These are phyloP conservation scores for Ceyx cyanopectus DNA, from an alignment of 2,113 vertebrate species.

Conservation along the genomic window DNA sequence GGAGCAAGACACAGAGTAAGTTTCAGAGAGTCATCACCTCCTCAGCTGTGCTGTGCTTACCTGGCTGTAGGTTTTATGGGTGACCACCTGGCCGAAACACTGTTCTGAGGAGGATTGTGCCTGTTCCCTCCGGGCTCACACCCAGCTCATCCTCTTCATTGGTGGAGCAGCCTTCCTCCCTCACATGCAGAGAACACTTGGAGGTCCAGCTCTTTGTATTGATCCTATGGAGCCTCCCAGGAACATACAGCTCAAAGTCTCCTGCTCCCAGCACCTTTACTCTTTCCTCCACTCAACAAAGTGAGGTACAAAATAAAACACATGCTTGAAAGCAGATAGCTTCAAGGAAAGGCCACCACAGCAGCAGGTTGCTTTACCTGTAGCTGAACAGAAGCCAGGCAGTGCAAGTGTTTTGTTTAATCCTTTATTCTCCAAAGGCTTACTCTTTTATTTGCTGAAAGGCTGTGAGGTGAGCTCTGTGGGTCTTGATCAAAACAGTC, in stretches of 20 bases:
- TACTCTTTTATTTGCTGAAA: not conserved
- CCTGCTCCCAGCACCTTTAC: not conserved
- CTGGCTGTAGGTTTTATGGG: not conserved
- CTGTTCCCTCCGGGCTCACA: not conserved
- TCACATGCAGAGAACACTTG: not conserved
- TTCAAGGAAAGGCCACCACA: not conserved
- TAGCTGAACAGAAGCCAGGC: not conserved
- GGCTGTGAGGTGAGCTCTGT: not conserved
- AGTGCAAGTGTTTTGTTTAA: not conserved
- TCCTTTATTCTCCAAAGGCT: not conserved
- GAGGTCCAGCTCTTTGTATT: not conserved
- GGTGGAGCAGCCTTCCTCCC: not conserved
- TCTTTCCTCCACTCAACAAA: not conserved
- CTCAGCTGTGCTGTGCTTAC: not conserved
- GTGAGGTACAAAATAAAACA: not conserved
- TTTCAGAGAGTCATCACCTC: not conserved
- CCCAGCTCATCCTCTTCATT: not conserved
- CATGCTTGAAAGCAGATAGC: not conserved
- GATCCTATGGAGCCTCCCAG: not conserved
- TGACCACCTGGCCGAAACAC: not conserved
- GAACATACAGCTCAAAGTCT: not conserved
- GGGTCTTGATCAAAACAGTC: not conserved
- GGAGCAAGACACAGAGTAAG: not conserved
- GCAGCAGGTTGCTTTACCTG: not conserved
- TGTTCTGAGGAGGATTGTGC: not conserved